phyloP scores from a whole-genome alignment of 2,888 invertebrate species.

The Colostygia pectinataria region DNA sequence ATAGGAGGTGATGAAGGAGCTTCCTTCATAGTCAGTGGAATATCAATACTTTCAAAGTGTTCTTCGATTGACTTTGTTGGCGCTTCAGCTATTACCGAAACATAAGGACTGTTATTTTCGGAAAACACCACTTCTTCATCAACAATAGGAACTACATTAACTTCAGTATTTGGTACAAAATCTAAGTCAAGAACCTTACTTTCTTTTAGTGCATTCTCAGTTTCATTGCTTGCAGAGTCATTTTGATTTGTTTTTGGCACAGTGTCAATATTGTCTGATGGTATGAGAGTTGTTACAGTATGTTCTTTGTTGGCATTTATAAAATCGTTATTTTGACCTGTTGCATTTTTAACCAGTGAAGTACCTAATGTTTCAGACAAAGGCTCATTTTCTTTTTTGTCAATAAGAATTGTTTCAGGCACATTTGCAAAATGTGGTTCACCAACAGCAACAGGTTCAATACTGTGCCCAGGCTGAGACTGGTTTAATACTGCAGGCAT shows the following conservation, averaged over 20 bases:
- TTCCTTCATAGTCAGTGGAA: conserved; percentile 29
- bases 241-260: not conserved
- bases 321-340: conserved; percentile 5
- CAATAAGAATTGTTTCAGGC: not conserved
- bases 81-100: conserved; percentile 48
- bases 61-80: conserved; percentile 21
- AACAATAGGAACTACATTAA: conserved; percentile 13
- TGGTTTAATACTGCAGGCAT: not conserved
- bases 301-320: conserved; percentile 2
- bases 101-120: conserved; percentile 59
- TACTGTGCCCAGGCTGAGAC: not conserved
- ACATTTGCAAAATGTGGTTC: not conserved
- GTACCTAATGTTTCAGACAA: not conserved
- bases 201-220: not conserved
- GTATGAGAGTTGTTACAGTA: conserved; percentile 35
- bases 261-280: conserved; percentile 31
- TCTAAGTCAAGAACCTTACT: not conserved
- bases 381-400: conserved; percentile 7
- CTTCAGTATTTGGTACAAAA: conserved; percentile 1
- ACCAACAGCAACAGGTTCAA: not conserved
- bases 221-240: not conserved
- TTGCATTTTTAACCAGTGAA: not conserved
- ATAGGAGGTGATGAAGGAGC: conserved; percentile 61
- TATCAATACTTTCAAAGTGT: conserved; percentile 37
- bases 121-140: conserved; percentile 56